These are phyloP conservation scores for Rhagoletis pomonella DNA, from an alignment of 1,140 invertebrate genomes.

Conservation along the genomic window DNA sequence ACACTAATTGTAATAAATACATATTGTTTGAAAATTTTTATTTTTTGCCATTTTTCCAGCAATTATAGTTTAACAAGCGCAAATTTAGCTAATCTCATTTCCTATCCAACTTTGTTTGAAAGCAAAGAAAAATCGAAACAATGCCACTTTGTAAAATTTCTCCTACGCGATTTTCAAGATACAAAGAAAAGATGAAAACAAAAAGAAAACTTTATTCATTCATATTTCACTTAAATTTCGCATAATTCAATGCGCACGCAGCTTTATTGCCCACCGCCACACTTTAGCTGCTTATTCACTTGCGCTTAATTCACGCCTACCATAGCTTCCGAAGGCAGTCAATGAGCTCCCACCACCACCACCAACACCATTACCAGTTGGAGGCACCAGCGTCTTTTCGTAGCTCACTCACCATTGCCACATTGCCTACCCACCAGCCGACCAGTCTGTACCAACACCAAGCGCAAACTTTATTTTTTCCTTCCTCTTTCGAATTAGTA, in stretches of 20 bases:
- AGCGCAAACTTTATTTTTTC: background rate
- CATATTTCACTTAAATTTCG: slow-evolving; percentile 44
- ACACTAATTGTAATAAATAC: too few species aligned
- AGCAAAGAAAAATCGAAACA: background rate
- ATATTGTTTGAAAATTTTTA: background rate
- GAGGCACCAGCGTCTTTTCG: background rate
- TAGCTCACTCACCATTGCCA: background rate
- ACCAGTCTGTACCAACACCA: background rate
- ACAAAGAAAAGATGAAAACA: background rate
- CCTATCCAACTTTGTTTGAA: background rate
- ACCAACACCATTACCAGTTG: background rate
- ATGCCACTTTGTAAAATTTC: slow-evolving; percentile 21
- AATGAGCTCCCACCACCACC: background rate
- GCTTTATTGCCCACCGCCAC: background rate
- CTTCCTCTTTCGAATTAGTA: slow-evolving; percentile 21
- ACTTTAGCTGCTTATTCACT: background rate
- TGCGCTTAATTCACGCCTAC: background rate
- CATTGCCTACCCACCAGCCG: background rate
- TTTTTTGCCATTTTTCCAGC: slow-evolving; percentile 18
- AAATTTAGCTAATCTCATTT: background rate
- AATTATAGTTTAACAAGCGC: background rate
- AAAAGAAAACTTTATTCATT: background rate
- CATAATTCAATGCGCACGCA: slow-evolving; percentile 46
- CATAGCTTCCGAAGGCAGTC: slow-evolving; percentile 8
- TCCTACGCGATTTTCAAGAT: background rate